Evolutionary conservation across 2,888 invertebrate genomes (phyloP).

Genomic region (Polyommatus iphigenia): DNA sequence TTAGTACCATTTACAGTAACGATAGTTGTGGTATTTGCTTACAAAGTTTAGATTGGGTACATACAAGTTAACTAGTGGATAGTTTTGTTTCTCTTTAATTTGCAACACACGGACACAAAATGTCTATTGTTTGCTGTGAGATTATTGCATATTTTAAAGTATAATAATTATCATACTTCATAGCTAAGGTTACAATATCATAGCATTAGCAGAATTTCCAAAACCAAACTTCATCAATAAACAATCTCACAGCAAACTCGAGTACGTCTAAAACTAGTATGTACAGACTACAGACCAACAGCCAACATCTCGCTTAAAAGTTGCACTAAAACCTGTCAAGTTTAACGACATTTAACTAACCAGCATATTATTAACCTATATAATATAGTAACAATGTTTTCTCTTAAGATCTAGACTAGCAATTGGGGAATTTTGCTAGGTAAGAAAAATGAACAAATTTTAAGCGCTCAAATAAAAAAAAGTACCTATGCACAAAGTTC

Average conservation of each 20-base stretch:
- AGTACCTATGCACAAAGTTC: neutral
- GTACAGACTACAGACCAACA: constrained; percentile 29
- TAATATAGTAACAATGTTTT: constrained; percentile 34
- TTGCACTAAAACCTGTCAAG: constrained; percentile 42
- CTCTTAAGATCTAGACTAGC: constrained; percentile 42
- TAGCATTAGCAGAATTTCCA: neutral
- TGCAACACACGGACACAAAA: constrained; percentile 13
- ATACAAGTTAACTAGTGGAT: neutral
- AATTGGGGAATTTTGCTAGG: constrained; percentile 42
- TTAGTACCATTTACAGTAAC: neutral
- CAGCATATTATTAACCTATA: constrained; percentile 43
- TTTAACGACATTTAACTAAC: constrained; percentile 52
- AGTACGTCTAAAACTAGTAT: constrained; percentile 10
- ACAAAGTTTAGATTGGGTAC: neutral
- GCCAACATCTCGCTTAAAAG: neutral
- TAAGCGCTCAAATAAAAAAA: constrained; percentile 36
- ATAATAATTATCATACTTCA: neutral
- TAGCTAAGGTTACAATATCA: neutral
- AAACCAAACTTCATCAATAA: neutral
- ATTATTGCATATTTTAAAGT: constrained; percentile 35
- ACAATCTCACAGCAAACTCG: constrained; percentile 28
- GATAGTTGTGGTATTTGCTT: neutral
- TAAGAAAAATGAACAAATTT: constrained; percentile 41
- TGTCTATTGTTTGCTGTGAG: constrained; percentile 43
- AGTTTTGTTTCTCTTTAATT: neutral